Evolutionary conservation across 2,113 vertebrate genomes (phyloP), one percentile per base, ranked within the genome.

Genomic region (Brachyhypopomus gauderio): DNA sequence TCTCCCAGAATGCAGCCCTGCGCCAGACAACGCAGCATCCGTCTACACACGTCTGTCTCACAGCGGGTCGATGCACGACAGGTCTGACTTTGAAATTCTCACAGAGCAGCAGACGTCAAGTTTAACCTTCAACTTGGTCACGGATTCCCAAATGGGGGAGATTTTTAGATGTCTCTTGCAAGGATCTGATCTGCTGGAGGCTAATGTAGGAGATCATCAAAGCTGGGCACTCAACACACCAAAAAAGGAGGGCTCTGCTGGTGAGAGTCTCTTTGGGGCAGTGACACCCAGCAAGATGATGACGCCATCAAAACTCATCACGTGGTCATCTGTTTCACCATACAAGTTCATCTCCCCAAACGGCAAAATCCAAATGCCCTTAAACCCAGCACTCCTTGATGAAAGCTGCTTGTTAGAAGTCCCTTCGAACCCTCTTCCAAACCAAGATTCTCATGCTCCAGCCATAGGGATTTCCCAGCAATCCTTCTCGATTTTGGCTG

Each of bases 61-160:
- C 17, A 91, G 79, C 22, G 81, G 79, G n/a, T 88, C 91, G 0
- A 0, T 86, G 17, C 85, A 92, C 16, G 92, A 94, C 81, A 97
- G 93, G 85, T 83, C 95, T 3, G 96, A 98, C 89, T 93, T 95
- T 8, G 93, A 98, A 72, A 95, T 97, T 56, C 96, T 99, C 36
- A 99, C 97, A 1, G 97, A 99, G 36, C 96, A 98, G 16, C 96
- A 97, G 77, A 91, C 96, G 0, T 96, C 96, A 75, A 97, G 95
- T 88, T 92, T 98, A 58, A 98, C 98, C 0, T 99, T 97, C 88
- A 97, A 98, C 90, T 92, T 98, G 76, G 96, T 97, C 0, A 95
- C 95, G 73, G 98, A 99, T 91, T 95, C 96, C 83, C 97, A 98
- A 72, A 99, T 99, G 98, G 97, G 96, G 77, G 98, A 98, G 78